These are phyloP conservation scores for Pachyuromys duprasi DNA, from an alignment of 2,797 vertebrate species.

Conservation along the genomic window DNA sequence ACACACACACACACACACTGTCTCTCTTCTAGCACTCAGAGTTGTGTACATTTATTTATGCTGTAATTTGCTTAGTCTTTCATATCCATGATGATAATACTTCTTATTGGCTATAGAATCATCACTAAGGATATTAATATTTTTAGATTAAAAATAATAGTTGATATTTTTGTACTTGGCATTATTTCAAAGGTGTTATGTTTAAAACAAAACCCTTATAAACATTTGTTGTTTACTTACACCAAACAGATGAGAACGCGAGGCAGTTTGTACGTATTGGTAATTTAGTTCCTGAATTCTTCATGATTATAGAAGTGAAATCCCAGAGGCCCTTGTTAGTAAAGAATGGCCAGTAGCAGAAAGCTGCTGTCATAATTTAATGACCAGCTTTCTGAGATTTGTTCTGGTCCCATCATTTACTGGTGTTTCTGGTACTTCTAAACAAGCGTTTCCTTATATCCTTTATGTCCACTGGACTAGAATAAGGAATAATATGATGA, in stretches of 20 bases:
- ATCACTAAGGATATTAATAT: background rate
- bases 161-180: background rate
- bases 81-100: background rate
- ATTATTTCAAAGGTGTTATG: background rate
- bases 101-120: background rate
- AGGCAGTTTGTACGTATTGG: background rate
- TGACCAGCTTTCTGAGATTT: background rate
- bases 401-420: background rate
- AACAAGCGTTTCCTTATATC: background rate
- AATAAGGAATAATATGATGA: background rate
- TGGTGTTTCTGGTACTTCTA: background rate
- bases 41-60: background rate
- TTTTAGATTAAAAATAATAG: constrained; percentile 26
- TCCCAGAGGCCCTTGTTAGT: background rate
- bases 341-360: background rate
- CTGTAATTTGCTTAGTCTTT: constrained; percentile 39
- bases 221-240: constrained; percentile 12
- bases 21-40: background rate
- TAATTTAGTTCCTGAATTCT: background rate
- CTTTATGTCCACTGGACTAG: background rate
- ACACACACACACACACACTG: background rate
- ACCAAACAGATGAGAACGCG: constrained; percentile 41
- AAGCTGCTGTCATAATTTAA: background rate
- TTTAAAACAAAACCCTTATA: background rate
- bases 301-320: background rate